A percentile compares a stretch with the other conserved stretches of the same genome.
Evolutionary conservation across 1,140 invertebrate genomes (phyloP).

Genomic region (Tribolium madens): DNA sequence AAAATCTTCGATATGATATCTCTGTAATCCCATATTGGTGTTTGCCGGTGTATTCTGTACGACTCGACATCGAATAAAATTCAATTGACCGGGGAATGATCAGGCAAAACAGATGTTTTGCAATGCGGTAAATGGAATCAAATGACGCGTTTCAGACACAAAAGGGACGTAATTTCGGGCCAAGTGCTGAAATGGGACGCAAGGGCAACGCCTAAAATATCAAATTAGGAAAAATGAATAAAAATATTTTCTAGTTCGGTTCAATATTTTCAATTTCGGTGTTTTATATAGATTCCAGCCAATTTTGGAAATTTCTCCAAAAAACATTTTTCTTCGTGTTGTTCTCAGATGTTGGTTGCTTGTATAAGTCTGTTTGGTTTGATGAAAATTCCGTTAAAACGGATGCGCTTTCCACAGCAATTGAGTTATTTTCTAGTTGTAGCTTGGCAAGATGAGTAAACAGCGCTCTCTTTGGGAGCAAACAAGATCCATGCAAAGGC

Average conservation of each 20-base stretch:
- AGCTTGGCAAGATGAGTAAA: constrained; percentile 19
- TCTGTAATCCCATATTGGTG: constrained; percentile 37
- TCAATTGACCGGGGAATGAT: constrained; percentile 36
- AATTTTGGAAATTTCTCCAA: background rate
- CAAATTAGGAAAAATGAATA: background rate
- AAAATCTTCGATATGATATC: constrained; percentile 40
- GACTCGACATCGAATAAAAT: constrained; percentile 30
- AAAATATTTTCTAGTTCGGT: background rate
- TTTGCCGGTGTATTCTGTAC: constrained; percentile 24
- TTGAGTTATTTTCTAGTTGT: constrained; percentile 25
- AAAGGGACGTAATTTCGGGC: background rate
- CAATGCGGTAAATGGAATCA: constrained; percentile 26
- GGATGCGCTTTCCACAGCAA: constrained; percentile 9
- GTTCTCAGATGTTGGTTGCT: background rate
- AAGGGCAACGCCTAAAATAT: background rate
- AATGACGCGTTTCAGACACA: background rate
- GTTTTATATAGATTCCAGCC: background rate
- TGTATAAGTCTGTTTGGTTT: background rate
- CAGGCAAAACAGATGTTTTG: constrained; percentile 30
- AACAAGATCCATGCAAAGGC: constrained; percentile 11
- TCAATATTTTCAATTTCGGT: background rate
- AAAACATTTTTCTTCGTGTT: background rate
- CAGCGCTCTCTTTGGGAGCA: background rate
- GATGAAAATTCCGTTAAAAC: constrained; percentile 20
- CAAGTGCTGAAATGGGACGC: background rate